Conservation (phyloP, 2,113 vertebrate species). For the Dinomys branickii region DNA sequence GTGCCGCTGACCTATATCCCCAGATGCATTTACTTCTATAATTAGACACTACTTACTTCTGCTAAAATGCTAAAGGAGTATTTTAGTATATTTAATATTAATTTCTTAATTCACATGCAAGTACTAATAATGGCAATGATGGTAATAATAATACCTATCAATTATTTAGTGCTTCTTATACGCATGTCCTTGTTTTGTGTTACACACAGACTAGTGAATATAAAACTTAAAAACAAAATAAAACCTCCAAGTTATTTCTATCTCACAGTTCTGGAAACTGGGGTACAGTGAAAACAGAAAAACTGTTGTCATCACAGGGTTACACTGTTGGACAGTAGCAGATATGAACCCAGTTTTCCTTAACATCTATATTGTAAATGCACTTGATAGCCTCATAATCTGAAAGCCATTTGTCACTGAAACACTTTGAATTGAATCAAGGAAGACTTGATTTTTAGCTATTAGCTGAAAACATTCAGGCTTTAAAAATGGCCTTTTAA, state of each 20-base stretch:
- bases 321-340: not conserved
- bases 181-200: not conserved
- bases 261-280: not conserved
- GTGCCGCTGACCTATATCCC: no score
- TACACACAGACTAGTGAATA: not conserved
- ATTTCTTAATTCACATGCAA: conserved; percentile 13
- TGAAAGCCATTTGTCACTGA: conserved; percentile 39
- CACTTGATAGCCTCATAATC: not conserved
- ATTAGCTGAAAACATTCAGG: conserved; percentile 57
- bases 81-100: conserved; percentile 30
- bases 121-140: not conserved
- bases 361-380: not conserved
- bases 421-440: conserved; percentile 51
- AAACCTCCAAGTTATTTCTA: not conserved
- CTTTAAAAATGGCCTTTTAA: conserved; percentile 25
- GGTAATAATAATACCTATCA: not conserved
- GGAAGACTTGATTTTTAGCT: conserved; percentile 50
- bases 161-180: not conserved
- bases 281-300: not conserved
- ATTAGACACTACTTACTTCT: not conserved
- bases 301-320: not conserved
- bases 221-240: not conserved
- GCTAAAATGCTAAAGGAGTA: conserved; percentile 23
- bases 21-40: not conserved
- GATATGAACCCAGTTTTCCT: conserved; percentile 9